phyloP scores from a whole-genome alignment of 2,888 invertebrate genomes.

The Caenorhabditis sp. region DNA sequence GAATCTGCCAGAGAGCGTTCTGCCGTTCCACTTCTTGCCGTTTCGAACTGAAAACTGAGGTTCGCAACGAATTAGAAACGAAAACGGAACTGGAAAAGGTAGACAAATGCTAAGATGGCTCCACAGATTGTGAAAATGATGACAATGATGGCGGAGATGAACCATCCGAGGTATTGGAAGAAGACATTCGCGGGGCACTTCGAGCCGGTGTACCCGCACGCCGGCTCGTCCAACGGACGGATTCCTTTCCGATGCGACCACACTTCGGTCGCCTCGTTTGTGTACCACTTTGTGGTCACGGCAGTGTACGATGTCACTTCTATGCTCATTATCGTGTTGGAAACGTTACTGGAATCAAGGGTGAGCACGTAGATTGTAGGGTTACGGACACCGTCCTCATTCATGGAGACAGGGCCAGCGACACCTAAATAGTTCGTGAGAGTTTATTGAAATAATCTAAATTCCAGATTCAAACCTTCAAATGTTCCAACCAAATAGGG shows the following conservation, averaged over 20 bases:
- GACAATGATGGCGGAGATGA: slow-evolving; percentile 48
- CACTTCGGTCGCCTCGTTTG: slow-evolving; percentile 28
- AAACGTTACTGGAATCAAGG: slow-evolving; percentile 35
- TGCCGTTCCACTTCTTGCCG: slow-evolving; percentile 61
- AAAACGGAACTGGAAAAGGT: slow-evolving; percentile 4
- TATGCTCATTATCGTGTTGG: slow-evolving; percentile 19
- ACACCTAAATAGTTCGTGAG: slow-evolving; percentile 13
- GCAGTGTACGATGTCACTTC: slow-evolving; percentile 17
- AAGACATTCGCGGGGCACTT: slow-evolving; percentile 53
- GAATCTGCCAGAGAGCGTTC: slow-evolving; percentile 66
- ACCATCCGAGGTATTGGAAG: slow-evolving; percentile 39
- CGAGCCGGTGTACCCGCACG: slow-evolving; percentile 62
- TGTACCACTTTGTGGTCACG: slow-evolving; percentile 24
- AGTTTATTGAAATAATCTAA: background rate
- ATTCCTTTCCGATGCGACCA: slow-evolving; percentile 48
- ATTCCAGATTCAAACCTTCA: slow-evolving; percentile 1
- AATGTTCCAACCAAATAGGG: slow-evolving; percentile 19
- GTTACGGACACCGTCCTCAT: slow-evolving; percentile 22
- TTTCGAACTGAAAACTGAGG: slow-evolving; percentile 46
- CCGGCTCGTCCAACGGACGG: slow-evolving; percentile 56
- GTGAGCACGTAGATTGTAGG: slow-evolving; percentile 38
- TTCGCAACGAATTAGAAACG: background rate
- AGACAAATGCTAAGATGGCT: slow-evolving; percentile 27
- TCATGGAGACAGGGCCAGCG: slow-evolving; percentile 25
- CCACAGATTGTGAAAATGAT: slow-evolving; percentile 35